Base-by-base conservation (phyloP, 1,140 invertebrate genomes). In the Megalopta genalis region DNA sequence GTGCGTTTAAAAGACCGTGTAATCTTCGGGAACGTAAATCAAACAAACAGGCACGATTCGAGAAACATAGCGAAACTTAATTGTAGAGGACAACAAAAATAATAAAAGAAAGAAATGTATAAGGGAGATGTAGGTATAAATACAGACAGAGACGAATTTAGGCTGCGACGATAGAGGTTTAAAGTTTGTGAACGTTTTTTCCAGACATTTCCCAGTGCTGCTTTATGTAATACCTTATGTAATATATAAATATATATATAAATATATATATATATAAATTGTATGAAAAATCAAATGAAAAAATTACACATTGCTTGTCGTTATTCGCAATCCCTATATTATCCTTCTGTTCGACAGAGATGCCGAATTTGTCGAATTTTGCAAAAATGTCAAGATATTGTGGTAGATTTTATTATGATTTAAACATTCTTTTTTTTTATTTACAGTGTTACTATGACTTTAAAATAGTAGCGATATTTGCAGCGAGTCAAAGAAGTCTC, bases 161-260 rank as follows among this genome's bases (percentile, higher is more conserved):
- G 88, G 82, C 82, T 85, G 82, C 86, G 84, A 85, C 78, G 83
- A 86, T 88, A 80, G 76, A 88, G 83, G 80, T 89, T 86, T 71
- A 83, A 90, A 85, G 85, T 90, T 86, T 90, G 86, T 82, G 80
- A 85, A 88, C 71, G 73, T 88, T 91, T 91, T 77, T 90, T 85
- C 49, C 84, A 86, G 60, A 90, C 84, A 85, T 88, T 90, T 89
- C 86, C 84, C 85, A 90, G 82, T 89, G 87, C 89, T 91, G 91
- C 91, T 92, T 91, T 91, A 88, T 92, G 88, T 92, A 92, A 91
- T 91, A 90, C 86, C 84, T 85, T 90, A 91, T 83, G 90, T 88
- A 86, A 82, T 87, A 88, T 82, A 79, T 32, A 52, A 52, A 46
- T 46, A 46, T 46, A 46, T 46, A 46, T 10, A n/a, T 52, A 52